Evolutionary conservation across 2,888 invertebrate species (phyloP).

Genomic region (Brenthis ino): DNA sequence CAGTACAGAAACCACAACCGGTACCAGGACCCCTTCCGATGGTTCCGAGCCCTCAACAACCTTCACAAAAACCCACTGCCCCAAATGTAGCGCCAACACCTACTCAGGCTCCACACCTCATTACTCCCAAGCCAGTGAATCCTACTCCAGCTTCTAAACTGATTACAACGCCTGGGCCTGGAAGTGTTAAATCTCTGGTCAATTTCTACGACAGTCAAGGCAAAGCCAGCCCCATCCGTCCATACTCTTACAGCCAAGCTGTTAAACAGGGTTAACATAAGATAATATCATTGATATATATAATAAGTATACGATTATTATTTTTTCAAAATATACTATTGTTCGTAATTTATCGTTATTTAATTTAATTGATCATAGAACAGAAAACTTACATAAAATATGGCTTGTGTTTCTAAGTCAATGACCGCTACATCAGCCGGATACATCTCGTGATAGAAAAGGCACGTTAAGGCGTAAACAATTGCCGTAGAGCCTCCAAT

Average conservation of each 20-base stretch:
- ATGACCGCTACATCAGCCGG: conserved; percentile 66
- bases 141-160: conserved; percentile 55
- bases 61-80: conserved; percentile 39
- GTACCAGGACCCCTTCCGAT: conserved; percentile 23
- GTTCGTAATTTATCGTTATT: not conserved
- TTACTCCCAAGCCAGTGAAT: conserved; percentile 61
- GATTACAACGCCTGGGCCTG: conserved; percentile 69
- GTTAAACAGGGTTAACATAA: conserved; percentile 67
- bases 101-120: conserved; percentile 47
- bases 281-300: not conserved
- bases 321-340: not conserved
- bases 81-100: conserved; percentile 38
- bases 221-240: conserved; percentile 68
- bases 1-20: conserved; percentile 41
- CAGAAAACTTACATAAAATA: conserved; percentile 1
- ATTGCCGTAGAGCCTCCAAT: conserved; percentile 52
- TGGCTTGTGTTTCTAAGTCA: conserved; percentile 48
- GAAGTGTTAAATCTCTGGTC: conserved; percentile 67
- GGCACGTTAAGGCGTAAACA: conserved; percentile 58
- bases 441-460: conserved; percentile 64
- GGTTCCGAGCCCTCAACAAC: conserved; percentile 21
- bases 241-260: conserved; percentile 72
- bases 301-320: not conserved
- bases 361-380: conserved; percentile 1
- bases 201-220: conserved; percentile 73